A percentile compares a stretch with the other conserved stretches of the same genome.
Evolutionary conservation across 2,797 vertebrate species (phyloP).

Genomic region (Pteronotus mesoamericanus): DNA sequence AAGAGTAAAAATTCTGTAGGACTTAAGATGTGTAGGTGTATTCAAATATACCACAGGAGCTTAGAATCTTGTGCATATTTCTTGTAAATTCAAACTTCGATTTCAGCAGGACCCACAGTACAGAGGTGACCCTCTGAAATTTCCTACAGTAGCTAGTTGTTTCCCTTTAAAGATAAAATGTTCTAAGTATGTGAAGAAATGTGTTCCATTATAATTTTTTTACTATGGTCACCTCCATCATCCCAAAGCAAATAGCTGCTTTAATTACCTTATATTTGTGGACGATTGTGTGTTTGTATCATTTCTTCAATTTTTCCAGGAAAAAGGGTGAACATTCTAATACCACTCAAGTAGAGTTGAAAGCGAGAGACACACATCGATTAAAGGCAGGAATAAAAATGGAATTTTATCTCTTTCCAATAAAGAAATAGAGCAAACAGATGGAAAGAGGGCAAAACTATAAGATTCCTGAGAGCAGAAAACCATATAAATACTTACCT

Average conservation of each 20-base stretch:
- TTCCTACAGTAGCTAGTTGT: neutral
- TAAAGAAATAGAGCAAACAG: neutral
- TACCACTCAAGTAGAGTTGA: neutral
- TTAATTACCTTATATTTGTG: neutral
- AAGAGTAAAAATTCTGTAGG: neutral
- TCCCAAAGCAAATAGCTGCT: neutral
- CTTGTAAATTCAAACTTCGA: neutral
- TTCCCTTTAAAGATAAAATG: conserved; percentile 10
- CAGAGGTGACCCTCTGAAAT: neutral
- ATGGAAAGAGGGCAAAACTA: too few species aligned
- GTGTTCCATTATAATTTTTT: neutral
- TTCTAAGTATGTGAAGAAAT: neutral
- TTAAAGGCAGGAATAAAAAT: neutral
- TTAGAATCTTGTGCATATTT: neutral
- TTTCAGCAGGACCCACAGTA: neutral
- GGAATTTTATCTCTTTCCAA: neutral
- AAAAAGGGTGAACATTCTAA: neutral
- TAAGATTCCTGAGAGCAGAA: neutral
- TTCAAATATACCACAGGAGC: neutral
- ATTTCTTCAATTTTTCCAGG: neutral
- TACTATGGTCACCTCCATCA: neutral
- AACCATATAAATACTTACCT: neutral
- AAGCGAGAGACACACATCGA: neutral
- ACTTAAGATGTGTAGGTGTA: neutral
- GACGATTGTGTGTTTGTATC: neutral